phyloP scores from a whole-genome alignment of 2,888 invertebrate genomes.

The Abrostola tripartita region DNA sequence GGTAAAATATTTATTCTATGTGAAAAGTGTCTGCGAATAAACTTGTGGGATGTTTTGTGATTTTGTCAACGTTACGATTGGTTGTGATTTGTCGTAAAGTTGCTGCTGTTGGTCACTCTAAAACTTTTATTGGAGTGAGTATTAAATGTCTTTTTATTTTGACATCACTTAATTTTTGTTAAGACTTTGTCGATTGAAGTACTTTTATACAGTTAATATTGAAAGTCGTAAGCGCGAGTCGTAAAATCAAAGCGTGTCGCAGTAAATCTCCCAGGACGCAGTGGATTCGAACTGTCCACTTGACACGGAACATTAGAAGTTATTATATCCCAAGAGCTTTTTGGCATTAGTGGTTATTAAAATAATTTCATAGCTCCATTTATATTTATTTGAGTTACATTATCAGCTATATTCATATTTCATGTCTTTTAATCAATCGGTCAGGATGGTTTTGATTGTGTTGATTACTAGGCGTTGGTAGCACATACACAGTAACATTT shows the following conservation, averaged over 20 bases:
- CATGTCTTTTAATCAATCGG: slow-evolving; percentile 6
- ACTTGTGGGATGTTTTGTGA: slow-evolving; percentile 85
- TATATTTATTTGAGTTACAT: slow-evolving; percentile 41
- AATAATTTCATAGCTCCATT: slow-evolving; percentile 64
- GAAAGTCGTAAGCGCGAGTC: slow-evolving; percentile 70
- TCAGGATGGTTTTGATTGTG: no score
- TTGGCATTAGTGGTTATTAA: slow-evolving; percentile 72
- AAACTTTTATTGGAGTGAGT: slow-evolving; percentile 76
- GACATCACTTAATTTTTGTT: slow-evolving; percentile 21
- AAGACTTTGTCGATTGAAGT: slow-evolving; percentile 65
- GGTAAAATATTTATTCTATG: slow-evolving; percentile 52
- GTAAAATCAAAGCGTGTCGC: slow-evolving; percentile 82
- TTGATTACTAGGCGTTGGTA: no score
- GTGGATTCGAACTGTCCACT: slow-evolving; percentile 82
- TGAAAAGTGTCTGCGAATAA: slow-evolving; percentile 58
- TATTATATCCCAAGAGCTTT: slow-evolving; percentile 76
- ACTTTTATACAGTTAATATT: slow-evolving; percentile 69
- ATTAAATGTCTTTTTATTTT: slow-evolving; percentile 55
- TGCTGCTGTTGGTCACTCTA: slow-evolving; percentile 67
- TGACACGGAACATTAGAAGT: slow-evolving; percentile 80
- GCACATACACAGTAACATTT: no score
- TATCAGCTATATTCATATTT: slow-evolving; percentile 12
- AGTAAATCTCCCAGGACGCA: slow-evolving; percentile 81
- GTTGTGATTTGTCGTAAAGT: slow-evolving; percentile 69
- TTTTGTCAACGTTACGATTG: slow-evolving; percentile 63